phyloP scores from a whole-genome alignment of 2,113 vertebrate genomes.

The Sylvietta virens region DNA sequence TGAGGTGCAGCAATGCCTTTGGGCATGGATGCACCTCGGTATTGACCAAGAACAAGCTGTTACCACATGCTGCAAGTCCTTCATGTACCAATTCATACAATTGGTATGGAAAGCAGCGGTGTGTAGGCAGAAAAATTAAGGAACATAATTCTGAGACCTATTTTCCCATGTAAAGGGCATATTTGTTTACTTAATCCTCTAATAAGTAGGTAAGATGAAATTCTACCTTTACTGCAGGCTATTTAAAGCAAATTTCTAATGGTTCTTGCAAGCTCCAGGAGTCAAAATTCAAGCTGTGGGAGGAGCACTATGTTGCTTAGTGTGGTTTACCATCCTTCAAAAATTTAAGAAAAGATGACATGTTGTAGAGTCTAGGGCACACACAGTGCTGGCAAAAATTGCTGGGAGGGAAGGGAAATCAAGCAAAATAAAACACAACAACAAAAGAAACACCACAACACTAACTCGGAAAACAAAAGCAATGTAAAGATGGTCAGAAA shows the following conservation, averaged over 20 bases:
- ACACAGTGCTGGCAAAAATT: neutral
- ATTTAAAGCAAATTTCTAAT: conserved; percentile 12
- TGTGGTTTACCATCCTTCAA: neutral
- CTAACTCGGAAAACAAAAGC: neutral
- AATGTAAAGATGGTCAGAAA: neutral
- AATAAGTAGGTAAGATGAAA: neutral
- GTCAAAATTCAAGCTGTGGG: neutral
- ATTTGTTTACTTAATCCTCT: conserved; percentile 30
- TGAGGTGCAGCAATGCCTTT: neutral
- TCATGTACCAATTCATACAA: neutral
- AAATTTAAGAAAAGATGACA: neutral
- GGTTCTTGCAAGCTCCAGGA: neutral
- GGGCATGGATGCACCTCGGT: neutral
- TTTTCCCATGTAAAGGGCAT: neutral
- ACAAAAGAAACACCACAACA: neutral
- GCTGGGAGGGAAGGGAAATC: neutral
- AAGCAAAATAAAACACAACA: neutral
- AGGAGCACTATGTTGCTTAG: neutral
- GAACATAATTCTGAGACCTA: neutral
- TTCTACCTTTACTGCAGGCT: neutral
- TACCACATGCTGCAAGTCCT: neutral
- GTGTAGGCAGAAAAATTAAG: neutral
- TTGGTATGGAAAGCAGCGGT: neutral
- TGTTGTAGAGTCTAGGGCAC: neutral
- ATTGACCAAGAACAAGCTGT: neutral